phyloP scores from a whole-genome alignment of 2,797 vertebrate species.

The Pipistrellus pipistrellus region DNA sequence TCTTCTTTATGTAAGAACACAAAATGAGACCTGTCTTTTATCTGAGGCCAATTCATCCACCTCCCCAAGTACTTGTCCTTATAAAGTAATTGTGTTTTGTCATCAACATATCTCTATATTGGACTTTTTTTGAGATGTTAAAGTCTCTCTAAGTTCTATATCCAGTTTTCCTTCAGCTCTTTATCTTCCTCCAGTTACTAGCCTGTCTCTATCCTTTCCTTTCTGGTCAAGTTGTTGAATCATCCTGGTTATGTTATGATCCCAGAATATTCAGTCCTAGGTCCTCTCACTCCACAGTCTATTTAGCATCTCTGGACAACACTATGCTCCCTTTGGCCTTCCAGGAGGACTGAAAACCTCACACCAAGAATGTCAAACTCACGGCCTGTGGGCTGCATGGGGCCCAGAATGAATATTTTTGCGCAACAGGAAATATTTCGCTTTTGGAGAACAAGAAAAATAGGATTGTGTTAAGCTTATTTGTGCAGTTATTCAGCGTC shows the following conservation, averaged over 20 bases:
- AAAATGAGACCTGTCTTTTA: neutral
- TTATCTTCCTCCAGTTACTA: neutral
- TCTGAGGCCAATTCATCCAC: neutral
- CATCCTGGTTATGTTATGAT: neutral
- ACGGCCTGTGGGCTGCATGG: too few species aligned
- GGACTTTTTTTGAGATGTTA: neutral
- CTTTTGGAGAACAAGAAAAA: too few species aligned
- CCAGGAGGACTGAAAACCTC: neutral
- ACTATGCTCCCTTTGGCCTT: neutral
- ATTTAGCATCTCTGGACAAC: neutral
- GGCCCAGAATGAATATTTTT: too few species aligned
- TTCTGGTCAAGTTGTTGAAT: neutral
- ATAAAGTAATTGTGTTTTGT: neutral
- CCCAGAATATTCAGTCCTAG: neutral
- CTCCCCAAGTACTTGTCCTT: neutral
- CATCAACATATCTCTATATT: neutral
- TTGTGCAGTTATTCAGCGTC: too few species aligned
- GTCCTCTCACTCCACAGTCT: neutral
- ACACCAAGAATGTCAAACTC: fast-evolving
- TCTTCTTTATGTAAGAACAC: neutral
- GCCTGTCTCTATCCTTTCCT: neutral
- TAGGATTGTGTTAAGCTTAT: too few species aligned
- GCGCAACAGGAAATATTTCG: too few species aligned
- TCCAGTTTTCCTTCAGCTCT: neutral
- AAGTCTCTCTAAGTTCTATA: neutral